phyloP scores from a whole-genome alignment of 2,113 vertebrate genomes.

The Hepsetus odoe region DNA sequence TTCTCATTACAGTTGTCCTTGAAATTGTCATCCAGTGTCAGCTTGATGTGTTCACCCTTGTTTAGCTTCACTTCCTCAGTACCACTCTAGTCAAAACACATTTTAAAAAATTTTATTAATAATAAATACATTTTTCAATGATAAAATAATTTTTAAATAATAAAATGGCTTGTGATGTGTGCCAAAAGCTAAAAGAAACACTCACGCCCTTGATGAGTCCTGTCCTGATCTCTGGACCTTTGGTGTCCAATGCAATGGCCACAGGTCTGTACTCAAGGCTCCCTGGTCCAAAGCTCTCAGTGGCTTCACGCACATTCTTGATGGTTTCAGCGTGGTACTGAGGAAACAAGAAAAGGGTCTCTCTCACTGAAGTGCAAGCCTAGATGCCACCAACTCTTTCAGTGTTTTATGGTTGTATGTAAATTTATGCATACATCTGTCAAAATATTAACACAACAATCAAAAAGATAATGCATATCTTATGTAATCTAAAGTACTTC shows the following conservation, averaged over 20 bases:
- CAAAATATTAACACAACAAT: too few relatives aligned
- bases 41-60: constrained; percentile 84
- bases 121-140: too few relatives aligned
- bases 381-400: too few relatives aligned
- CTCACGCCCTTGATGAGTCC: constrained; percentile 98
- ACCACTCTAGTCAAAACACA: constrained; percentile 79
- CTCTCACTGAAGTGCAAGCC: not conserved
- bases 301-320: constrained; percentile 89
- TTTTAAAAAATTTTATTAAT: not conserved
- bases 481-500: not conserved
- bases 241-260: constrained; percentile 95
- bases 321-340: constrained; percentile 96
- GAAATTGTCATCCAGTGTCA: constrained; percentile 87
- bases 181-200: constrained; percentile 21
- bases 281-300: constrained; percentile 89
- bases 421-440: too few relatives aligned
- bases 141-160: too few relatives aligned
- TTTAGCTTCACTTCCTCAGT: constrained; percentile 94
- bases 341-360: not conserved
- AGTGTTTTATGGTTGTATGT: too few relatives aligned
- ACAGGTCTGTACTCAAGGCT: constrained; percentile 89
- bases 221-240: constrained; percentile 97
- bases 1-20: constrained; percentile 92
- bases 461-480: not conserved
- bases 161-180: not conserved